Percentiles rank a stretch among this genome's conserved stretches.
phyloP scores from a whole-genome alignment of 2,797 vertebrate species.

The Halcyon leucocephala region DNA sequence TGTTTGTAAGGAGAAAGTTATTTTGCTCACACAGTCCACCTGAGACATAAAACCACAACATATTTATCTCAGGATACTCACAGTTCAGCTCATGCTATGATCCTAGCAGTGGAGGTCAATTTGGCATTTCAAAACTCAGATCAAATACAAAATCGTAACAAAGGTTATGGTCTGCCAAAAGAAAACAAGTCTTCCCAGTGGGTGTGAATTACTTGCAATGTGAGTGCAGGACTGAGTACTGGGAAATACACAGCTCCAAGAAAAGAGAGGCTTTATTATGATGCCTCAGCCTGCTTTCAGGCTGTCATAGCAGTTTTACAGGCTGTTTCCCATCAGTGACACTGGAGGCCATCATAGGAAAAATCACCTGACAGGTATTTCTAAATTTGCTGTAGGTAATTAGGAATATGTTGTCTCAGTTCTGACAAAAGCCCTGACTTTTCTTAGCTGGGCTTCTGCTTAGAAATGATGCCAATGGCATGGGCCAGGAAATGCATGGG shows the following conservation, averaged over 20 bases:
- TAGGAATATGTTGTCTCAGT: not conserved
- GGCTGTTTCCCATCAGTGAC: not conserved
- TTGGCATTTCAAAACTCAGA: not conserved
- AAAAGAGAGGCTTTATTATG: not conserved
- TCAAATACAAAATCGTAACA: not conserved
- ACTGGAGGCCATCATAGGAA: not conserved
- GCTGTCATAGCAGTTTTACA: not conserved
- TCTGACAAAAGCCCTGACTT: not conserved
- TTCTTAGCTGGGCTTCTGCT: not conserved
- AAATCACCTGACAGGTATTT: conserved; percentile 12
- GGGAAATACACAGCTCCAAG: not conserved
- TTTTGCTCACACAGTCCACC: not conserved
- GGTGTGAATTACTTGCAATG: not conserved
- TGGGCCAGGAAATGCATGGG: not conserved
- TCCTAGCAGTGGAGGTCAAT: not conserved
- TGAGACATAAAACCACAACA: not conserved
- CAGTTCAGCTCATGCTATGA: not conserved
- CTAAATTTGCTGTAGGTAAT: not conserved
- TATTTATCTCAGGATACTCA: not conserved
- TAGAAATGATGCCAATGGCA: not conserved
- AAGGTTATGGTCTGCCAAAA: not conserved
- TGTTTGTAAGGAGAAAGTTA: not conserved
- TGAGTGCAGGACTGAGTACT: not conserved
- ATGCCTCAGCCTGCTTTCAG: not conserved
- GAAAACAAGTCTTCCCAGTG: not conserved